Evolutionary conservation across 92 coral and sea anemone species (phyloP).

Genomic region (Paramuricea clavata): DNA sequence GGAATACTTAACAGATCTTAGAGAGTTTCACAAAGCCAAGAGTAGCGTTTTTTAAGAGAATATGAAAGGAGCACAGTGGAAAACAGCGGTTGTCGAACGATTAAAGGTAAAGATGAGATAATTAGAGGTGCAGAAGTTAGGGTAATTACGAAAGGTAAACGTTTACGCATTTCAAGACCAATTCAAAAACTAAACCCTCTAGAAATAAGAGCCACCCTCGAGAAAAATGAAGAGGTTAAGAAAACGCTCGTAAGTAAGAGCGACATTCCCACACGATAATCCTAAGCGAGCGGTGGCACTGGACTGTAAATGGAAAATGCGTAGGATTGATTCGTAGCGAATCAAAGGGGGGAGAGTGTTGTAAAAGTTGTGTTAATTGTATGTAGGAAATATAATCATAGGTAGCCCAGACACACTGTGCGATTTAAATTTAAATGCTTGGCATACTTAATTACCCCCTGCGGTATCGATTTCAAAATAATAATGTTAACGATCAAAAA

Average conservation of each 20-base stretch:
- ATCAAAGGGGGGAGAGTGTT: conserved; percentile 12
- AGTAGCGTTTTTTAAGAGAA: conserved; percentile 32
- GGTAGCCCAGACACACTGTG: no score
- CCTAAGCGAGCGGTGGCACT: conserved; percentile 23
- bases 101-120: conserved; percentile 39
- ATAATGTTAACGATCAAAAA: no score
- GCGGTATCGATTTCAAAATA: no score
- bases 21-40: conserved; percentile 62
- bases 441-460: no score
- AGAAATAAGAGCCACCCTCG: conserved; percentile 24
- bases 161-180: conserved; percentile 33
- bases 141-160: conserved; percentile 27
- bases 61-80: conserved; percentile 66
- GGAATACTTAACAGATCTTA: conserved; percentile 59
- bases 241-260: conserved; percentile 4
- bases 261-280: background rate
- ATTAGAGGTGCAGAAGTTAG: conserved; percentile 40
- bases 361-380: no score
- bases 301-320: background rate
- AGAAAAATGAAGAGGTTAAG: background rate
- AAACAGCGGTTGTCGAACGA: conserved; percentile 64
- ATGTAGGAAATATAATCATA: no score
- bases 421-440: no score
- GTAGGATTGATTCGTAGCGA: conserved; percentile 7
- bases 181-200: conserved; percentile 38